Percentiles rank a stretch among this genome's conserved stretches.
Evolutionary conservation across 2,113 vertebrate species (phyloP).

Genomic region (Atherinomorus stipes): DNA sequence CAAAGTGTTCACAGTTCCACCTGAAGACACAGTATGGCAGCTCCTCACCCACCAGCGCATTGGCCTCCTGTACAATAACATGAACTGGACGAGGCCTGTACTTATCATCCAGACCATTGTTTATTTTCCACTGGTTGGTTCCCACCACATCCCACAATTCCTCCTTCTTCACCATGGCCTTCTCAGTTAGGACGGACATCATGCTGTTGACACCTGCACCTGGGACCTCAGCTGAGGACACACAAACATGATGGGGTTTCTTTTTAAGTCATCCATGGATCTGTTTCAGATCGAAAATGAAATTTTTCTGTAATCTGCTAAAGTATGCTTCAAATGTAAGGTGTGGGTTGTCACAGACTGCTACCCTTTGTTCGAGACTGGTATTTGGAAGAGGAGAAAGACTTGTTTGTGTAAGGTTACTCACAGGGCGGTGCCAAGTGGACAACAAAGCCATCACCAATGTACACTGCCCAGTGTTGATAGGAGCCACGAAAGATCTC

Average conservation of each 20-base stretch:
- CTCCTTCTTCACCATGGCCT: slow-evolving; percentile 84
- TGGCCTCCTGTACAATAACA: slow-evolving; percentile 74
- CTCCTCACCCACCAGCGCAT: slow-evolving; percentile 53
- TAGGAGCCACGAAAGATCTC: slow-evolving; percentile 86
- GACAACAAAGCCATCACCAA: slow-evolving; percentile 86
- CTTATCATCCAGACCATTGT: slow-evolving; percentile 80
- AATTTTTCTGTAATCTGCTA: not conserved
- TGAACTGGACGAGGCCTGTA: slow-evolving; percentile 47
- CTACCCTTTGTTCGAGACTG: not conserved
- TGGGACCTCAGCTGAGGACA: slow-evolving; percentile 70
- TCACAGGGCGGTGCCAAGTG: slow-evolving; percentile 86
- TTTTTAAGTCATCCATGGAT: not conserved
- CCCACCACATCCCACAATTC: slow-evolving; percentile 77
- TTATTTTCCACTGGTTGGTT: slow-evolving; percentile 68
- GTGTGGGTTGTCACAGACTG: not conserved
- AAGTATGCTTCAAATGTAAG: not conserved
- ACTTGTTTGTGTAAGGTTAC: slow-evolving; percentile 27
- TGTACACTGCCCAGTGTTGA: slow-evolving; percentile 89
- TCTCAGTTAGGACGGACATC: slow-evolving; percentile 82
- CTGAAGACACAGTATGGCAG: slow-evolving; percentile 69
- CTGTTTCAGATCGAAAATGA: not conserved
- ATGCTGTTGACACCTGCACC: slow-evolving; percentile 75
- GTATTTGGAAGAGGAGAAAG: not conserved
- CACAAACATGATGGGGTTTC: not conserved
- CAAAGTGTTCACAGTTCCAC: slow-evolving; percentile 87